Base-by-base conservation (phyloP, 2,888 invertebrate genomes). In the Tipula confusa region DNA sequence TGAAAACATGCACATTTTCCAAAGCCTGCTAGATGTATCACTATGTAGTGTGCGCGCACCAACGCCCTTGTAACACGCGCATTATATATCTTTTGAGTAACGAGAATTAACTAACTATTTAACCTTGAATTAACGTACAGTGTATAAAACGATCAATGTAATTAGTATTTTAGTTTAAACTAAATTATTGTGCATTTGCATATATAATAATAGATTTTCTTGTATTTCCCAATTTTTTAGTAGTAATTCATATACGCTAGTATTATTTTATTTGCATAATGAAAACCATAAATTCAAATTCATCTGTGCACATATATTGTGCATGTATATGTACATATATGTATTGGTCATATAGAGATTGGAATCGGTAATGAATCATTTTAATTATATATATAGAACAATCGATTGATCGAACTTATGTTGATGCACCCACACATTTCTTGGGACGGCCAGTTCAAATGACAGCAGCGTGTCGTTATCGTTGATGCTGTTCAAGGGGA, bases 31-130 rank as follows among this genome's bases (percentile, higher is more conserved):
- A 24, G 64, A 64, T 64, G 64, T 64, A 64, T 64, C 64, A 24
- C 9, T 64, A 9, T 64, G 13, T 13, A 33, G 33, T 11, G 11
- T 24, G 15, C 24, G 24, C 64, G 24, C 64, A 48, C 6, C 24
- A 64, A 64, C 64, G 64, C 64, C 64, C 24, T 64, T 64, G 64
- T 64, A 64, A 64, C 64, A 64, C 64, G 64, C 64, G 64, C 64
- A 64, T 64, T 64, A 64, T 48, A 48, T 64, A 64, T 64, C 64
- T 64, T 64, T 64, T 24, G 24, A 64, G 18, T 64, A 24, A 24
- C 24, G 64, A 64, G 64, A 64, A 64, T 64, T 64, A 64, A 64
- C 64, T 64, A 64, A 64, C 64, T 64, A 64, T 64, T 64, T 64
- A 64, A 64, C 64, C 64, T 64, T 64, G 64, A 64, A 64, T 24